Conservation (phyloP, 2,888 invertebrate genomes). For the Macaria liturata region DNA sequence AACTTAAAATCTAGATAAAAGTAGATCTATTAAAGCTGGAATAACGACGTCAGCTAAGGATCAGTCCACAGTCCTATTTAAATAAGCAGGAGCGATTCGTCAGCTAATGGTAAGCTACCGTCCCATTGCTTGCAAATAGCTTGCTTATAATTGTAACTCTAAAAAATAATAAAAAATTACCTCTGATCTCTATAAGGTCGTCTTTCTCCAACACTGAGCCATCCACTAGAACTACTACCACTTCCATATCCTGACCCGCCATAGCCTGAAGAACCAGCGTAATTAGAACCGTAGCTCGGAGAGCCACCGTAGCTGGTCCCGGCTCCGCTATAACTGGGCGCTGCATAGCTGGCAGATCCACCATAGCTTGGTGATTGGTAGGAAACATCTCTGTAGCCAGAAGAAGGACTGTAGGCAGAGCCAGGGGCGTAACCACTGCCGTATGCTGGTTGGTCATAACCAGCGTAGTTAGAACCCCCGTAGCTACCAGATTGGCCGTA, state of each 20-base stretch:
- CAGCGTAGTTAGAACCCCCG: conserved; percentile 28
- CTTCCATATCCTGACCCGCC: conserved; percentile 23
- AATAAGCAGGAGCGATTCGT: too few relatives aligned
- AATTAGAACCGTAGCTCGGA: conserved; percentile 22
- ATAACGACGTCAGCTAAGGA: too few relatives aligned
- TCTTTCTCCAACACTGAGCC: conserved; percentile 70
- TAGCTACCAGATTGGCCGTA: conserved; percentile 34
- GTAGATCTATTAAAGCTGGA: too few relatives aligned
- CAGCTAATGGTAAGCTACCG: too few relatives aligned
- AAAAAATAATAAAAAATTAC: conserved; percentile 35
- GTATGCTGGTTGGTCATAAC: conserved; percentile 26
- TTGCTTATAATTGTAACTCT: too few relatives aligned
- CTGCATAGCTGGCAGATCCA: conserved; percentile 11
- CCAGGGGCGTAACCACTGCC: conserved; percentile 20
- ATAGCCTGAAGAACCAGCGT: conserved; percentile 35
- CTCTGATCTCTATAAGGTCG: conserved; percentile 76
- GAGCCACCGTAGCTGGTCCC: neutral
- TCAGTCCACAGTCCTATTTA: too few relatives aligned
- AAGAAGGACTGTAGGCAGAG: conserved; percentile 17
- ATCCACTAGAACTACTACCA: conserved; percentile 57
- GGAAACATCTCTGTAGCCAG: conserved; percentile 41
- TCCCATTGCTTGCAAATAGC: too few relatives aligned
- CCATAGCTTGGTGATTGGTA: conserved; percentile 10
- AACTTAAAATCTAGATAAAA: neutral
- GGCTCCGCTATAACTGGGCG: conserved; percentile 7